Evolutionary conservation across 2,888 invertebrate genomes (phyloP), one percentile per base, ranked within the genome.

Genomic region (Phengaris arion): DNA sequence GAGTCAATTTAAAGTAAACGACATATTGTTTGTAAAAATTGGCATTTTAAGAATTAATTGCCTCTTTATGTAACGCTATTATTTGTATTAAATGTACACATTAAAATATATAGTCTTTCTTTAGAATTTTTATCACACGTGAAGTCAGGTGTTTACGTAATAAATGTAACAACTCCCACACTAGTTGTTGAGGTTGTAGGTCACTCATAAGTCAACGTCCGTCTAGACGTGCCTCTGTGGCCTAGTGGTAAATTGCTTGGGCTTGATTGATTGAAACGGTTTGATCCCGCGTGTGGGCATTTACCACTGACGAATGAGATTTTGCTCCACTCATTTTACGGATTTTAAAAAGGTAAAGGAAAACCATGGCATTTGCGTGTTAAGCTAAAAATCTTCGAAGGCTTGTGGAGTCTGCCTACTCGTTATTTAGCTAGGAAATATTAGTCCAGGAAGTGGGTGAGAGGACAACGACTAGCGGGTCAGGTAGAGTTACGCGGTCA

Each of bases 141-240:
- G 1, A 35, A 35, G 35, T 64, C 12, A 35, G 12, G 1, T 35
- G 12, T 35, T 64, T 64, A 13, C 12, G 64, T 45, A 12, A 52
- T 52, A 64, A 12, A 64, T 45, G 35, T 35, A 45, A 35, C 64
- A 64, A 64, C 35, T 64, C 64, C 35, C 64, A 64, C 59, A 59
- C 8, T 59, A 22, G 15, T 48, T 48, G 6, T 48, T 22, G 22
- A 59, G 22, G 22, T 22, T 59, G 22, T 9, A 22, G 59, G 22
- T 59, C 59, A 59, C 3, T 59, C 15, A 22, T 59, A 22, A 15
- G 22, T n/a, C 10, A 59, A 59, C 59, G 22, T 22, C 5, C 15
- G 22, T 22, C 22, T 22, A 12, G 64, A 35, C 35, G 22, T 1
- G 35, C 59, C 22, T 10, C 35, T 15, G 57, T n/a, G 7, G 57